A percentile compares a stretch with the other conserved stretches of the same genome.
phyloP scores from a whole-genome alignment of 2,113 vertebrate genomes.

The Tympanuchus pallidicinctus region DNA sequence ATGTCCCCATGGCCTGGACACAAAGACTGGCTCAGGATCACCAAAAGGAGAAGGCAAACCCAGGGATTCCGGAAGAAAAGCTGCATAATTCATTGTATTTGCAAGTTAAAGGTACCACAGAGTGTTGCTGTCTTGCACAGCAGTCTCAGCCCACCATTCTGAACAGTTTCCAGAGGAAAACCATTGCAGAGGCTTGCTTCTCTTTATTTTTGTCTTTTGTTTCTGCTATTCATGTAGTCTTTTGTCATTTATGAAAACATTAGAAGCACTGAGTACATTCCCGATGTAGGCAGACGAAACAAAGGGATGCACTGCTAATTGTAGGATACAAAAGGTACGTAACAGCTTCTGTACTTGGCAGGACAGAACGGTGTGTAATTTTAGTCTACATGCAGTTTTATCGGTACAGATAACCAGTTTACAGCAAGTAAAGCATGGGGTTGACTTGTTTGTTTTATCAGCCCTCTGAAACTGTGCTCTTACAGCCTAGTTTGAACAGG shows the following conservation, averaged over 20 bases:
- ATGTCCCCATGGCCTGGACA: neutral
- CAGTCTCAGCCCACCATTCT: neutral
- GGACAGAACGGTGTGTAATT: constrained; percentile 12
- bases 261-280: neutral
- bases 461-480: neutral
- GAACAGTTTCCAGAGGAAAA: constrained; percentile 1
- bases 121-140: neutral
- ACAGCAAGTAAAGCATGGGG: constrained; percentile 39
- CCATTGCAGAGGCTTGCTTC: neutral
- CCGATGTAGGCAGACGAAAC: constrained; percentile 24
- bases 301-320: neutral
- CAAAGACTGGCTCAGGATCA: neutral
- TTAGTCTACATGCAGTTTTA: constrained; percentile 32
- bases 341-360: constrained; percentile 15
- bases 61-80: neutral
- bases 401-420: constrained; percentile 25
- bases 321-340: neutral
- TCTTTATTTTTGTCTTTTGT: neutral
- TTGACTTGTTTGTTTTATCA: neutral
- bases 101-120: neutral
- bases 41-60: neutral
- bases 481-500: neutral
- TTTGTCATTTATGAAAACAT: constrained; percentile 7
- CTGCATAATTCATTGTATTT: neutral
- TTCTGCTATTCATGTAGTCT: neutral